phyloP scores from a whole-genome alignment of 2,113 vertebrate species.

The Eonycteris spelaea region DNA sequence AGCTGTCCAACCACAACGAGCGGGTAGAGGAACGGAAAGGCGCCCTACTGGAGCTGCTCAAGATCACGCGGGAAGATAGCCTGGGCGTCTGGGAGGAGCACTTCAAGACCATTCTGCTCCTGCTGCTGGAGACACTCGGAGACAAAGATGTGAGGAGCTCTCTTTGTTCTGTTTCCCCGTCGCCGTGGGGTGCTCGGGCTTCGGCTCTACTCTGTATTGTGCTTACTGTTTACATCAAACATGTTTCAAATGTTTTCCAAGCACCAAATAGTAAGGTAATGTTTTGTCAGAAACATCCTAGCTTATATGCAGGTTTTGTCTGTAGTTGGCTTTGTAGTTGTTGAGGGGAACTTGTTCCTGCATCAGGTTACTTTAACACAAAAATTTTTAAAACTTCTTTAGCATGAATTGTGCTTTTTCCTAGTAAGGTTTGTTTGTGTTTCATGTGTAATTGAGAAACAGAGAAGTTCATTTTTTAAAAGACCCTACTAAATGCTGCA shows the following conservation, averaged over 20 bases:
- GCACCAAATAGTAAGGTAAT: background rate
- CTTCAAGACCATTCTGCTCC: slow-evolving; percentile 97
- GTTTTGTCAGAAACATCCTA: background rate
- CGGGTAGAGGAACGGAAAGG: slow-evolving; percentile 94
- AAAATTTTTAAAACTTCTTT: background rate
- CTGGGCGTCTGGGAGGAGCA: slow-evolving; percentile 98
- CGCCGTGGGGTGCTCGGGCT: background rate
- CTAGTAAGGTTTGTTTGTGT: background rate
- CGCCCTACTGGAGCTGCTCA: slow-evolving; percentile 94
- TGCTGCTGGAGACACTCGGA: slow-evolving; percentile 96
- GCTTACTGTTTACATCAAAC: background rate
- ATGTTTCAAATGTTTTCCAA: background rate
- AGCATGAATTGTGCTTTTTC: background rate
- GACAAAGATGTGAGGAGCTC: slow-evolving; percentile 93
- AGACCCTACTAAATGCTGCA: background rate
- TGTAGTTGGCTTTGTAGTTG: background rate
- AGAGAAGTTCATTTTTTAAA: background rate
- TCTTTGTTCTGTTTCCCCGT: background rate
- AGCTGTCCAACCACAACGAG: slow-evolving; percentile 98
- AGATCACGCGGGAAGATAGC: slow-evolving; percentile 96
- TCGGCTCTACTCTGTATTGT: background rate
- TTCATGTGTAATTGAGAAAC: background rate
- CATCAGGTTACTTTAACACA: background rate
- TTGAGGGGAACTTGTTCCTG: background rate
- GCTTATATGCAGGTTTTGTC: background rate